Evolutionary conservation across 2,113 vertebrate genomes (phyloP), one percentile per base, ranked within the genome.

Genomic region (Rhinogobius similis): DNA sequence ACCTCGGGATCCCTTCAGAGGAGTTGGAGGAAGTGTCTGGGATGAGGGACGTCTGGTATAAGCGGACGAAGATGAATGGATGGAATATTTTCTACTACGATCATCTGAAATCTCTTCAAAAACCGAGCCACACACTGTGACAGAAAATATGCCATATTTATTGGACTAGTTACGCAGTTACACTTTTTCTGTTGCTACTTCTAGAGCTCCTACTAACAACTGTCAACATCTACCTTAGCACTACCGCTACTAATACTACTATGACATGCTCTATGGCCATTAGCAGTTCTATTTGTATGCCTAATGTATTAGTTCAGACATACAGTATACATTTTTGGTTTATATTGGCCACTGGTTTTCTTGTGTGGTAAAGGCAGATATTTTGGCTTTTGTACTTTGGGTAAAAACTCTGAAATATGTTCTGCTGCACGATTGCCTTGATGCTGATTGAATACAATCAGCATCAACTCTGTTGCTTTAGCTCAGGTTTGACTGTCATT

Each of bases 81-180:
- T n/a, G n/a, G n/a, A n/a, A n/a, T n/a, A n/a, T n/a, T n/a, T 8
- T 23, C 50, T 52, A 11, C 21, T 23, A 11, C n/a, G n/a, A 23
- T 18, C 50, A 24, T 52, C 50, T 36, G 32, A 36, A 36, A 36
- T 11, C 11, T 10, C 16, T 7, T 1, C 16, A 20, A 46, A 46
- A 46, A 46, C 6, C 4, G n/a, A 77, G 72, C 64, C 68, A 72
- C 66, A 68, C 72, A 71, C 78, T 67, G 62, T 53, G 58, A 32
- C 68, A 77, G 48, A 50, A 46, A 46, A 46, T 46, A 46, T 36
- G 18, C 20, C 4, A 5, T 46, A 16, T 46, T 46, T 20, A 18
- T 46, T 46, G 4, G 16, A 46, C 5, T 20, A 7, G 16, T 20
- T 20, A 5, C 32, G 5, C 32, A 36, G 9, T 12, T 3, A 41